Evolutionary conservation across 2,888 invertebrate genomes (phyloP), one percentile per base, ranked within the genome.

Genomic region (Nowickia ferox): DNA sequence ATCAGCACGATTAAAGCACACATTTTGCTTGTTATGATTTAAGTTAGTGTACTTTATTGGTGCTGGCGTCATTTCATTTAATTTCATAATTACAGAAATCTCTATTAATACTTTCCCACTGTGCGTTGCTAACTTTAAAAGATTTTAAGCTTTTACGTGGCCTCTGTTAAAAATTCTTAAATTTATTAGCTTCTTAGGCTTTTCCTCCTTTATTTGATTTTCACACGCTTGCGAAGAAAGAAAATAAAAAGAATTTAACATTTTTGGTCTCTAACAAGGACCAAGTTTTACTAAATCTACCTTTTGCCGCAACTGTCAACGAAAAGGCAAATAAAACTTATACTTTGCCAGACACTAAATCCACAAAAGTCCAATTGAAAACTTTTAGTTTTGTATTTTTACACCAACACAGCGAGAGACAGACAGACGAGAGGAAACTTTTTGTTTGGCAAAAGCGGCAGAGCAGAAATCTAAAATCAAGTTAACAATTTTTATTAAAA

Each of bases 361-460:
- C 88, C 87, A 84, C 87, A 87, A 88, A 86, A 88, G 88, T 88
- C 87, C 88, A 88, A 88, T 88, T 88, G 88, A 88, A 88, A 88
- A 88, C 84, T 88, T 88, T 88, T 59, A 65, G 71, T 77, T 77
- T 72, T 65, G n/a, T 76, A 72, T 66, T 72, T 77, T 66, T 76
- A 71, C 84, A 81, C 66, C 68, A 66, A 19, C 72, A 42, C 13
- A 57, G 51, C 51, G 48, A 9, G 30, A 82, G n/a, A 19, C 63
- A 63, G 51, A 76, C 65, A 61, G 10, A 55, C 30, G 19, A 81
- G n/a, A 69, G 57, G 61, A 76, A 79, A 77, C 61, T 86, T 83
- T 63, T 61, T 63, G 19, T 74, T 78, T 74, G 69, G 30, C 40
- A 61, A 65, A 75, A 53, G 61, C 40, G 75, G 40, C 71, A 75